Evolutionary conservation across 2,888 invertebrate genomes (phyloP).

Genomic region (Lithophane ornitopus): DNA sequence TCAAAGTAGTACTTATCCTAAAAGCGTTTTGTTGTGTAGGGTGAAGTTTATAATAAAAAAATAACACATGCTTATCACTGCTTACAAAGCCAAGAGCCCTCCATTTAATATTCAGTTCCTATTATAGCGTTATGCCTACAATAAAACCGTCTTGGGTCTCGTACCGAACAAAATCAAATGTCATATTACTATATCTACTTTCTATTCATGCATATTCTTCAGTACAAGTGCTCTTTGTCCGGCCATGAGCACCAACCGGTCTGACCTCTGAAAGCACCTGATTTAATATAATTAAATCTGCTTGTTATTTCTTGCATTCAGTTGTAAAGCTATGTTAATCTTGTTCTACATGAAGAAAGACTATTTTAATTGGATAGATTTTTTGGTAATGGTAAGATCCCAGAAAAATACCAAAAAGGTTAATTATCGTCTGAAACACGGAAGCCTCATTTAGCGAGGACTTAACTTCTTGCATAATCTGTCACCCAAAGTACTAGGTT

Average conservation of each 20-base stretch:
- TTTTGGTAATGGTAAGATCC: conserved; percentile 5
- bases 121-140: conserved; percentile 46
- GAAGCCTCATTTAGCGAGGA: conserved; percentile 9
- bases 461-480: conserved; percentile 33
- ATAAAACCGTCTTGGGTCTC: conserved; percentile 51
- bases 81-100: conserved; percentile 33
- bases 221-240: conserved; percentile 65
- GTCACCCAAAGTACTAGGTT: conserved; percentile 49
- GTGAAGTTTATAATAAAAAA: conserved; percentile 43
- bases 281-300: conserved; percentile 61
- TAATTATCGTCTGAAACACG: conserved; percentile 5
- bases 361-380: conserved; percentile 6
- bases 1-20: conserved; percentile 14
- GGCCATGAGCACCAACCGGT: conserved; percentile 59
- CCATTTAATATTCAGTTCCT: conserved; percentile 54
- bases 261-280: conserved; percentile 64
- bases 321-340: conserved; percentile 1
- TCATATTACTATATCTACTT: conserved; percentile 62
- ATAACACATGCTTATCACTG: conserved; percentile 52
- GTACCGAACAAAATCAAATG: conserved; percentile 58
- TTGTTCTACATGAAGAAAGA: background rate
- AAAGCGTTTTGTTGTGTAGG: conserved; percentile 36
- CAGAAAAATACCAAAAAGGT: conserved; percentile 7
- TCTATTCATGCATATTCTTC: conserved; percentile 66
- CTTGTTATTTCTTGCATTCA: conserved; percentile 44